Percentiles rank a stretch among this genome's conserved stretches.
These are phyloP conservation scores for Psilanteris sp. DNA, from an alignment of 1,140 invertebrate genomes.

Conservation along the genomic window DNA sequence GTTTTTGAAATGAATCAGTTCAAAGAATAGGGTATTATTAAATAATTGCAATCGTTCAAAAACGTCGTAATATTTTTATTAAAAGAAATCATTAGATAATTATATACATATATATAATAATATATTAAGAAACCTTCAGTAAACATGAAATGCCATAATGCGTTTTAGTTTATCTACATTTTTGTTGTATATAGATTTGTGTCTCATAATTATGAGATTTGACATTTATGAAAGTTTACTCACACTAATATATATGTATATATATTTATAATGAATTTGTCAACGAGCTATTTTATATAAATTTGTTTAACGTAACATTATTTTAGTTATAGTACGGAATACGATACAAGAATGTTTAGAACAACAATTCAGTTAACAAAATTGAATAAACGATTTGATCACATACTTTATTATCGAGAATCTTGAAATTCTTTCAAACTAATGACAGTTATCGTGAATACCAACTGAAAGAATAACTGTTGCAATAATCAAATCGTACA, in stretches of 20 bases:
- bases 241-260: neutral
- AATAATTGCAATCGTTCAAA: conserved; percentile 30
- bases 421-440: conserved; percentile 4
- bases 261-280: conserved; percentile 27
- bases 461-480: no score
- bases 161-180: no score
- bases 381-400: conserved; percentile 10
- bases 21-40: conserved; percentile 24
- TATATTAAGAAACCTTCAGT: no score
- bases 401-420: neutral
- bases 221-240: no score
- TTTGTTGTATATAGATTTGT: no score
- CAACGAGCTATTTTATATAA: conserved; percentile 36
- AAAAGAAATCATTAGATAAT: conserved; percentile 35
- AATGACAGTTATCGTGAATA: no score
- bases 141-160: no score
- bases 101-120: no score
- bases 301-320: conserved; percentile 36
- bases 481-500: no score
- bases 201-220: no score
- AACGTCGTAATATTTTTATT: conserved; percentile 35
- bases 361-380: conserved; percentile 32
- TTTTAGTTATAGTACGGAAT: conserved; percentile 26
- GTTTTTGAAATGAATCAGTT: no score
- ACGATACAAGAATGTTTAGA: conserved; percentile 34